phyloP scores from a whole-genome alignment of 2,797 vertebrate species.

The Diceros bicornis region DNA sequence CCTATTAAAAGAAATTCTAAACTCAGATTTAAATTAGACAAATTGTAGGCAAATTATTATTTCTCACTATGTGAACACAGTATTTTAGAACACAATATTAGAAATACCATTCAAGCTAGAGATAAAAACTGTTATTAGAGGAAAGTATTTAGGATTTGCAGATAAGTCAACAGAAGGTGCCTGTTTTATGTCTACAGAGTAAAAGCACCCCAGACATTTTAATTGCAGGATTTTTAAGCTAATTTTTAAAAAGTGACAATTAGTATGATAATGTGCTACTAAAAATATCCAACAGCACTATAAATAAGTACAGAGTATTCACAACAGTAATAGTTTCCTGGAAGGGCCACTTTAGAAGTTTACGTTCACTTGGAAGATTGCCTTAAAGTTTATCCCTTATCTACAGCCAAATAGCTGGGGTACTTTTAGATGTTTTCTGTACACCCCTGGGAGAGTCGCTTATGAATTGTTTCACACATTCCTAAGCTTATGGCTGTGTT shows the following conservation, averaged over 20 bases:
- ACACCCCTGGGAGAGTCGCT: conserved; percentile 48
- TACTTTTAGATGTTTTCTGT: conserved; percentile 70
- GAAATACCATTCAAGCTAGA: conserved; percentile 51
- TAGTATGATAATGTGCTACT: conserved; percentile 34
- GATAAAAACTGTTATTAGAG: conserved; percentile 69
- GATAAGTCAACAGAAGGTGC: conserved; percentile 77
- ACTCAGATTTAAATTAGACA: conserved; percentile 86
- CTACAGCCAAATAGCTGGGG: conserved; percentile 78
- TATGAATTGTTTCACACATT: conserved; percentile 47
- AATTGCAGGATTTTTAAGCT: conserved; percentile 76
- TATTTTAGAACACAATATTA: conserved; percentile 82
- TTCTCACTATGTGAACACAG: conserved; percentile 87
- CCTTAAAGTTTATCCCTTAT: conserved; percentile 79
- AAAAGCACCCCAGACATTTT: conserved; percentile 82
- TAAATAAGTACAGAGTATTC: not conserved
- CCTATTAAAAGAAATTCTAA: conserved; percentile 85
- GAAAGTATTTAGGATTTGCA: conserved; percentile 76
- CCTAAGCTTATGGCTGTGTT: conserved; percentile 9
- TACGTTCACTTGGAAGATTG: conserved; percentile 79
- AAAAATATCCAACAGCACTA: conserved; percentile 2
- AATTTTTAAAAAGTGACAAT: conserved; percentile 58
- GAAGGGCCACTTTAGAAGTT: conserved; percentile 73
- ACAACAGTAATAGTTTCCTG: not conserved
- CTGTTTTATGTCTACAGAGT: conserved; percentile 73
- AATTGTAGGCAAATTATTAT: conserved; percentile 88